phyloP scores from a whole-genome alignment of 2,113 vertebrate species.

The Mesocricetus auratus region DNA sequence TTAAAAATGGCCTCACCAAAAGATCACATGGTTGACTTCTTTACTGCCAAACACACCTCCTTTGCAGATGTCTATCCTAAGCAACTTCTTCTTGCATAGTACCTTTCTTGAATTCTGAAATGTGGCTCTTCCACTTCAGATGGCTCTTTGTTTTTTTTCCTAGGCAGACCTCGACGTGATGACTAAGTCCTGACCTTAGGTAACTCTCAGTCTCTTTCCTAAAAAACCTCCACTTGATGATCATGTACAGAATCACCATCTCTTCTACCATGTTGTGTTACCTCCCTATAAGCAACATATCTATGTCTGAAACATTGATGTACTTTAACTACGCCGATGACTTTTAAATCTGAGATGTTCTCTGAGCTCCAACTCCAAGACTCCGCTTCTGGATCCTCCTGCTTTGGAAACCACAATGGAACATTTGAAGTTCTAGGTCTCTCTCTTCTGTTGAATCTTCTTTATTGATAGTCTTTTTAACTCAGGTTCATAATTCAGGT shows the following conservation, averaged over 20 bases:
- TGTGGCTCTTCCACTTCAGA: background rate
- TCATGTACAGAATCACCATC: background rate
- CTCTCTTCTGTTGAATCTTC: background rate
- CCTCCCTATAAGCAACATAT: background rate
- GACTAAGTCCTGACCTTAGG: background rate
- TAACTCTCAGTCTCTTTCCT: background rate
- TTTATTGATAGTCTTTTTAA: background rate
- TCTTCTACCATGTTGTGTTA: background rate
- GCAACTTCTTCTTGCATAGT: background rate
- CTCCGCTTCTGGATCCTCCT: background rate
- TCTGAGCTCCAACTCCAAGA: background rate
- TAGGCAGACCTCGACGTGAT: background rate
- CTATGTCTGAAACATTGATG: background rate
- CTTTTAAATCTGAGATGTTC: conserved; percentile 12
- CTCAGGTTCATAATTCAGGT: background rate
- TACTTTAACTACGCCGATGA: background rate
- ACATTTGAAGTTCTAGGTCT: background rate
- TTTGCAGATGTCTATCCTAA: background rate
- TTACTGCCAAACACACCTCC: background rate
- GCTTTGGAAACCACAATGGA: background rate
- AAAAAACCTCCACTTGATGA: background rate
- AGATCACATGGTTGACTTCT: background rate
- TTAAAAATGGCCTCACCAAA: background rate
- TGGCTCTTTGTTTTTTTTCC: background rate
- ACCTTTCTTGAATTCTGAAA: background rate